Base-by-base conservation (phyloP, 2,888 invertebrate species). In the Diarsia rubi region DNA sequence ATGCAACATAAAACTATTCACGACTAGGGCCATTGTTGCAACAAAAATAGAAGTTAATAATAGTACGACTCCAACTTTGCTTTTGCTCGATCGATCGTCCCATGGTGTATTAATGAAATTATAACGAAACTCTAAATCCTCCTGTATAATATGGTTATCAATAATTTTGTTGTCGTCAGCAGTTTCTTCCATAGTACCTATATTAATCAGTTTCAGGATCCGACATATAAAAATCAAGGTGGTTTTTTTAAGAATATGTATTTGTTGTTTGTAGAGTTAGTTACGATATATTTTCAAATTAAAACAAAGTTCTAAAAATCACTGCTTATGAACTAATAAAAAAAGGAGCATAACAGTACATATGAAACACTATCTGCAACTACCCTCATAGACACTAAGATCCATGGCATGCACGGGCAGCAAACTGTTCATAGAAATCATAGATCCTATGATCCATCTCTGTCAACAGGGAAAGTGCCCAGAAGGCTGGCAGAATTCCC, bases 101-200 rank as follows among this genome's bases (percentile, higher is more conserved):
- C 96, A 96, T 19, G 96, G 95, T 27, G 73, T 90, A 73, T 91
- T 92, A 49, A 95, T 87, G 82, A 95, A 95, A 89, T 94, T 93
- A 81, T 91, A 93, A 77, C 88, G 86, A 78, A 91, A 95, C 75
- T 92, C 90, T 72, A 91, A 88, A 71, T 91, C 86, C 71, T 92
- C 89, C 9, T 75, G 76, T 31, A 90, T 86, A n/a, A 78, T 82
- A 24, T 85, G 79, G 37, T 86, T 91, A 44, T 91, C 91, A 62
- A 88, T 79, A 77, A 91, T 90, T 91, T 91, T 92, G 77, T 94
- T 93, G 69, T 84, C 62, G 60, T 86, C 81, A 31, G 57, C 65
- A 42, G 70, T 78, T 66, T 86, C 83, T 63, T 81, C 85, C 88
- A 88, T 88, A 49, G 16, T 62, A 64, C n/a, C n/a, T n/a, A n/a